Base-by-base conservation (phyloP, 2,797 vertebrate species). In the Acanthurus leucopareius region DNA sequence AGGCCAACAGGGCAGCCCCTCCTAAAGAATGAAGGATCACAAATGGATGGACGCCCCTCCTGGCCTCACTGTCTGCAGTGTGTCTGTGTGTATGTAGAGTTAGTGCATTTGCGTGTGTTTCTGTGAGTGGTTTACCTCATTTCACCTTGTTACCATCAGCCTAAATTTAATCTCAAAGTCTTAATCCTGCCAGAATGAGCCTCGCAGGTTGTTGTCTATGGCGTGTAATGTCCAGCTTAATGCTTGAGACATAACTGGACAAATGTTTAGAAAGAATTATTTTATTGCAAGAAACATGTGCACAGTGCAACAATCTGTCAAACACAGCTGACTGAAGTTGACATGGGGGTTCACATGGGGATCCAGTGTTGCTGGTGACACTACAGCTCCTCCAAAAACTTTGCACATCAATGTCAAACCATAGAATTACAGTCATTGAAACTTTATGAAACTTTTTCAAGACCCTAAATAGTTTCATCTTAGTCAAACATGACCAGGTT, bases 1-100 rank as follows among this genome's bases (percentile, higher is more conserved):
- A 80, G 79, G 77, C 79, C 56, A 63, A 77, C 71, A 83, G 84
- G 85, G 89, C 85, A 84, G 79, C 68, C 47, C 80, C 69, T 66
- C 83, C 91, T 89, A 79, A 79, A 83, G 80, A 82, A 80, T 84
- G 79, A 87, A 67, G 73, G 71, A 85, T 89, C 84, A 69, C 83
- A 81, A 81, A 77, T 75, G 70, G 73, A 69, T 70, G 47, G 76
- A 83, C 20, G 57, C 51, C 73, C 81, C 67, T 66, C 59, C 48
- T 81, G 64, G 64, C 5, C 63, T 74, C 48, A 25, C 57, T 69
- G 49, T 57, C 77, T 10, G 5, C 10, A 38, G 13, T 25, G n/a
- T 51, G 9, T 62, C 1, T 54, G 19, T 56, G 60, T 57, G 49
- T 64, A 61, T 61, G 53, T 60, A 61, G 38, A 57, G 25, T 1